Evolutionary conservation across 2,888 invertebrate genomes (phyloP).

Genomic region (Dione vanillae): DNA sequence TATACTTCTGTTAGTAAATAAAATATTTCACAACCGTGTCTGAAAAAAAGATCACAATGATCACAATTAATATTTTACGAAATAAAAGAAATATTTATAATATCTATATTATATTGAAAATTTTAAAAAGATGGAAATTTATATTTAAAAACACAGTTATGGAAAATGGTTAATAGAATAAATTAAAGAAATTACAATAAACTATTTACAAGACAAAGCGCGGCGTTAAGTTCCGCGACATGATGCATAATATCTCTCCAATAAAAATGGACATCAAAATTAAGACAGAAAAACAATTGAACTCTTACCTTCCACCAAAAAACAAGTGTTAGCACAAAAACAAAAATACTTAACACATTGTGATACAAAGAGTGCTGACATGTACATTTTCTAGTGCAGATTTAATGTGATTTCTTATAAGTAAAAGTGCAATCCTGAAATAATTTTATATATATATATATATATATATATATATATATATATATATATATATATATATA

Average conservation of each 20-base stretch:
- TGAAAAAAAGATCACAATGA: constrained; percentile 42
- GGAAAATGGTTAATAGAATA: too few species aligned
- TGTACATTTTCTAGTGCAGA: constrained; percentile 13
- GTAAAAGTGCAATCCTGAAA: too few species aligned
- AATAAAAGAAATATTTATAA: not conserved
- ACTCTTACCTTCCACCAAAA: constrained; percentile 39
- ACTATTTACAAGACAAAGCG: not conserved
- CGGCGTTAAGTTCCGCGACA: not conserved
- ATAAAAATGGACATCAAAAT: not conserved
- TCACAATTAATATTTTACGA: not conserved
- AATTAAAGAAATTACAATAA: too few species aligned
- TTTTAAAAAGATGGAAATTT: too few species aligned
- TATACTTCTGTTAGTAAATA: constrained; percentile 2
- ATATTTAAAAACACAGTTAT: too few species aligned
- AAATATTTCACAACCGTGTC: constrained; percentile 47
- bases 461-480: too few species aligned
- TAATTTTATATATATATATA: too few species aligned
- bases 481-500: too few species aligned
- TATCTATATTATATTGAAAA: too few species aligned
- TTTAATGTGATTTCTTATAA: not conserved
- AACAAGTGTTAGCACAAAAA: constrained; percentile 42
- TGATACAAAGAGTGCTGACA: constrained; percentile 25
- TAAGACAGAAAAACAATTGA: constrained; percentile 8
- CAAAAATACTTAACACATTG: not conserved
- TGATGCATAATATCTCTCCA: not conserved